Evolutionary conservation across 92 coral and sea anemone genomes (phyloP).

Genomic region (Scolanthus callimorphus): DNA sequence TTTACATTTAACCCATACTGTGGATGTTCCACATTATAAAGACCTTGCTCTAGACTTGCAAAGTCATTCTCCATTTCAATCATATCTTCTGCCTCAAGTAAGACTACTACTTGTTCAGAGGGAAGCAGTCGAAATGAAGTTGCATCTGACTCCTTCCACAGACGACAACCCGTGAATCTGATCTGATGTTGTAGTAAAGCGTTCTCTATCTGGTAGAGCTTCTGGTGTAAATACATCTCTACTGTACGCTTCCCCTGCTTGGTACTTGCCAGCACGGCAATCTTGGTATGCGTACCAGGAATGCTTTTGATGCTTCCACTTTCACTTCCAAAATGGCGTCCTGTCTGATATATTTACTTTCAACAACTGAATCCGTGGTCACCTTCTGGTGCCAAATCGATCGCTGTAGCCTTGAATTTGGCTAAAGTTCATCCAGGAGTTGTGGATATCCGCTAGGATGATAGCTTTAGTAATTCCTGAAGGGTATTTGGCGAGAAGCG

Average conservation of each 20-base stretch:
- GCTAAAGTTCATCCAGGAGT: constrained; percentile 79
- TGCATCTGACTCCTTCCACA: constrained; percentile 56
- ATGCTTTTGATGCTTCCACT: constrained; percentile 60
- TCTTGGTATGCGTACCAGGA: constrained; percentile 76
- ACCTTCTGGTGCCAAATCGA: constrained; percentile 56
- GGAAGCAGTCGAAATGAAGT: constrained; percentile 72
- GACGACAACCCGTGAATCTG: constrained; percentile 83
- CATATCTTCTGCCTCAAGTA: constrained; percentile 38
- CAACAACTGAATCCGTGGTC: constrained; percentile 62
- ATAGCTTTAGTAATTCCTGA: constrained; percentile 92
- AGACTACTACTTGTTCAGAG: constrained; percentile 77
- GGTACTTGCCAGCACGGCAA: constrained; percentile 60
- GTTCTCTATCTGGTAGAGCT: constrained; percentile 65
- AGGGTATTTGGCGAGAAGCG: constrained; percentile 83
- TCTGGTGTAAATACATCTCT: constrained; percentile 91
- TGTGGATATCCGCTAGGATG: constrained; percentile 86
- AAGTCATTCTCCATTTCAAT: too few species aligned
- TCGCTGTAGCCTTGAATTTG: constrained; percentile 69
- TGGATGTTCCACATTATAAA: constrained; percentile 39
- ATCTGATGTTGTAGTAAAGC: constrained; percentile 36
- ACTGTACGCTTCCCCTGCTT: constrained; percentile 30
- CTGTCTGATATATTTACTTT: constrained; percentile 68
- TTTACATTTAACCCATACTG: constrained; percentile 67
- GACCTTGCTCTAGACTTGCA: constrained; percentile 19
- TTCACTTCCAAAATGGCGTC: constrained; percentile 82